Evolutionary conservation across 2,113 vertebrate genomes (phyloP), one percentile per base, ranked within the genome.

Genomic region (Gallinago undulata): DNA sequence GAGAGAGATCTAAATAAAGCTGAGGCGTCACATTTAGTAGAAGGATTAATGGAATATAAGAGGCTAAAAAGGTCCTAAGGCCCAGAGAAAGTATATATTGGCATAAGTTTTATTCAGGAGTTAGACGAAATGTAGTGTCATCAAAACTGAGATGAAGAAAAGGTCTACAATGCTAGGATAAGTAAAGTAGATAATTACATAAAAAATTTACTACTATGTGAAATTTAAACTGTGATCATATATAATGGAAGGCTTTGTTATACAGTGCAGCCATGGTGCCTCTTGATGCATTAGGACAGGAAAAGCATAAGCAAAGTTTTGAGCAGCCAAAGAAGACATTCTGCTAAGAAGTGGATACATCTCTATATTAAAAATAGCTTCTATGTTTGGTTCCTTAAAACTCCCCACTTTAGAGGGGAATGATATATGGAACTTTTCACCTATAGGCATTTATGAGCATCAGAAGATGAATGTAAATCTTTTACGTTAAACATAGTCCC

Each of bases 131-230:
- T 92, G 77, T 35, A 43, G 35, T 67, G 79, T 88, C 56, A 81
- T 93, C 90, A 95, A 86, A 93, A 89, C 30, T 41, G 63, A 74
- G 19, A 75, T 37, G 50, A 80, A 69, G 78, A 87, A 72, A 88
- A 69, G 48, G 28, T 74, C 75, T 84, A 51, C 41, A 89, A 33
- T 48, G 23, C 8, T 35, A 75, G 33, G 31, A 51, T 89, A 92
- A 95, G 75, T 56, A 70, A n/a, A 67, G 35, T 82, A 83, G 47
- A 77, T 84, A 88, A 86, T 94, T 84, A 31, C 83, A 90, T 84
- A 7, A 93, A 95, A 94, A 86, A 92, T 77, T 3, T 56, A 88
- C 94, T 82, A 67, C 63, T 74, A 23, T 74, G 18, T 84, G 79
- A 95, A 87, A 84, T 78, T 86, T 79, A 67, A 87, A 86, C 33